These are phyloP conservation scores for Cyprinodon tularosa DNA, from an alignment of 2,113 vertebrate genomes.

Conservation along the genomic window DNA sequence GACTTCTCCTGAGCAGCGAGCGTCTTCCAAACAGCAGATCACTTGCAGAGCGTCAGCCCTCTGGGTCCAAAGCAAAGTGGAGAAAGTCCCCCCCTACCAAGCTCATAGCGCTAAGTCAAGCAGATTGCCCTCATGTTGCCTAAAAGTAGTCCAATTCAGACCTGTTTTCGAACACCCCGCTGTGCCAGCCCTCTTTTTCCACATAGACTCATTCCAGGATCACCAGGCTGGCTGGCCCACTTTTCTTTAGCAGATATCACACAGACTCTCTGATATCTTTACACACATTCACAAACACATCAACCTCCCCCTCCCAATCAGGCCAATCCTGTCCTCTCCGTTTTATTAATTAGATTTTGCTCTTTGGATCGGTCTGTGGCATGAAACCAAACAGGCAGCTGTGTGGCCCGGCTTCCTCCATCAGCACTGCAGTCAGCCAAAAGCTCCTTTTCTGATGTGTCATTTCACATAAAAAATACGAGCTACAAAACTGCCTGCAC, in stretches of 20 bases:
- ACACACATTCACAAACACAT: constrained; percentile 27
- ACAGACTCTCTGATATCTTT: constrained; percentile 60
- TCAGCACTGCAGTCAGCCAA: constrained; percentile 22
- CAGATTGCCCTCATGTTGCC: constrained; percentile 54
- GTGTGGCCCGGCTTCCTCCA: constrained; percentile 34
- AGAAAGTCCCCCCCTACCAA: constrained; percentile 51
- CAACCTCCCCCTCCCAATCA: constrained; percentile 45
- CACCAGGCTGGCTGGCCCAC: constrained; percentile 63
- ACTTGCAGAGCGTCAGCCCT: constrained; percentile 44
- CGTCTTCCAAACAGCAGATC: constrained; percentile 36
- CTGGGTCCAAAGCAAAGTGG: constrained; percentile 49
- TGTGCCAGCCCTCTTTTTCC: constrained; percentile 53
- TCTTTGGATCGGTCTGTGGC: constrained; percentile 55
- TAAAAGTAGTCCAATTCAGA: constrained; percentile 67
- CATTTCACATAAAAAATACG: constrained; percentile 38
- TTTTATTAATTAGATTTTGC: constrained; percentile 69
- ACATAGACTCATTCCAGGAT: constrained; percentile 67
- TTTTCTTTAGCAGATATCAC: constrained; percentile 60
- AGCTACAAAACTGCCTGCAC: not conserved
- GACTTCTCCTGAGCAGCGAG: constrained; percentile 21
- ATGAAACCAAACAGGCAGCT: constrained; percentile 51
- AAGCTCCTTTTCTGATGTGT: constrained; percentile 44
- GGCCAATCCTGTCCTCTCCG: constrained; percentile 65
- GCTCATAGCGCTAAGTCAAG: constrained; percentile 39
- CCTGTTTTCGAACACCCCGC: constrained; percentile 64